Conservation (phyloP, 2,797 vertebrate genomes). For the Triplophysa yarkandensis region DNA sequence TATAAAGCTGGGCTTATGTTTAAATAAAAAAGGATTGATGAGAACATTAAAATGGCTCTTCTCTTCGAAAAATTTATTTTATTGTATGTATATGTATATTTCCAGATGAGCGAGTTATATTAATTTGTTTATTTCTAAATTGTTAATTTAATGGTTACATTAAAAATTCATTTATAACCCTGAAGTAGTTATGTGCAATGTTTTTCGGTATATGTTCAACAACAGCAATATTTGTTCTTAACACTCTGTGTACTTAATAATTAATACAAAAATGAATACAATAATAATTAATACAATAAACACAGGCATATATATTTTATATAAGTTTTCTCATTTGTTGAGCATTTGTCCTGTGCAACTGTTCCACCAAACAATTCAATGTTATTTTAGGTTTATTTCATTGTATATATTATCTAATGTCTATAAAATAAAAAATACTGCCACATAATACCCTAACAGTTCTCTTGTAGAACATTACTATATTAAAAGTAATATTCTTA, state of each 20-base stretch:
- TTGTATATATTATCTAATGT: not conserved
- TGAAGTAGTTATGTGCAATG: not conserved
- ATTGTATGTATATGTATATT: too few relatives aligned
- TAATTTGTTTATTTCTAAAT: not conserved
- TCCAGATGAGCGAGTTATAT: not conserved
- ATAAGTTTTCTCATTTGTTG: not conserved
- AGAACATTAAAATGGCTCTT: conserved; percentile 15
- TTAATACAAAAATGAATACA: too few relatives aligned
- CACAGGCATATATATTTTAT: not conserved
- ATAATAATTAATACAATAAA: too few relatives aligned
- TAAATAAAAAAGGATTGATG: conserved; percentile 19
- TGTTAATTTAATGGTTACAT: not conserved
- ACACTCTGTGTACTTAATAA: not conserved
- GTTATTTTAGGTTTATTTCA: not conserved
- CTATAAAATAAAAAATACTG: not conserved
- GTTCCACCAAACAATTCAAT: not conserved
- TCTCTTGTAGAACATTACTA: too few relatives aligned
- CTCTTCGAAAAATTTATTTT: conserved; percentile 14
- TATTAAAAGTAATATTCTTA: too few relatives aligned
- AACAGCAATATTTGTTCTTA: not conserved
- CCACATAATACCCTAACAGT: not conserved
- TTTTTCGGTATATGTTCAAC: not conserved
- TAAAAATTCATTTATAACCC: not conserved
- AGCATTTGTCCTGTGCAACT: not conserved
- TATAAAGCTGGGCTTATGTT: conserved; percentile 44